These are phyloP conservation scores for Tinea semifulvella DNA, from an alignment of 2,888 invertebrate species.

Conservation along the genomic window DNA sequence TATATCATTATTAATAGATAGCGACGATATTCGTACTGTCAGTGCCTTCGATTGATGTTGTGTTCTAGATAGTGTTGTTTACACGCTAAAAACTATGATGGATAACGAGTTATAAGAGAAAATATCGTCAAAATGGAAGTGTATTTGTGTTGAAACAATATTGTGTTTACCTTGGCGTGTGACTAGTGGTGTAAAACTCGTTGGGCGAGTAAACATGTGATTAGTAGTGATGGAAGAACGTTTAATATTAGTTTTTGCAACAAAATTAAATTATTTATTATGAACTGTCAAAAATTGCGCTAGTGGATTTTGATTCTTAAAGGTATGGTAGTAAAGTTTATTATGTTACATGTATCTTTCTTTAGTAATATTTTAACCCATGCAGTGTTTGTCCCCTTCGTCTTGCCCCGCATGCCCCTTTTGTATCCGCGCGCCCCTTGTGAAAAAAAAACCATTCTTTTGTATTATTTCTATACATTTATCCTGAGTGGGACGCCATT, in stretches of 20 bases:
- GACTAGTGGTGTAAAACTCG: background rate
- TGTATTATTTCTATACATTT: background rate
- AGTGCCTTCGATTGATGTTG: background rate
- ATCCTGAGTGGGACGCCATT: background rate
- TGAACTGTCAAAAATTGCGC: background rate
- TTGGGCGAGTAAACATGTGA: background rate
- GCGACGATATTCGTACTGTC: background rate
- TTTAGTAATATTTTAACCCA: background rate
- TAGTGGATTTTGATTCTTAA: background rate
- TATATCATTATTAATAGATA: slow-evolving; percentile 7
- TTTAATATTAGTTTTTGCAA: slow-evolving; percentile 1
- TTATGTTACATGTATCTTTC: background rate
- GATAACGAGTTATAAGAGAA: background rate
- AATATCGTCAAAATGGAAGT: background rate
- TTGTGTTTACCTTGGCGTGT: background rate
- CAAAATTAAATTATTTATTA: background rate
- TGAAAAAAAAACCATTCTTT: slow-evolving; percentile 4
- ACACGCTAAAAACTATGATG: background rate
- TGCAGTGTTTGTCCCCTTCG: background rate
- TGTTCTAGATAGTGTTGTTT: background rate
- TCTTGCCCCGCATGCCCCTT: background rate
- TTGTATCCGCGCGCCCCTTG: background rate
- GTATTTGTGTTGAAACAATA: background rate
- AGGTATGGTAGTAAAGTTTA: slow-evolving; percentile 1
- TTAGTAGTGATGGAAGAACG: background rate